Evolutionary conservation across 23 tunicate genomes (phyloP).

Genomic region (Ciona savignyi): DNA sequence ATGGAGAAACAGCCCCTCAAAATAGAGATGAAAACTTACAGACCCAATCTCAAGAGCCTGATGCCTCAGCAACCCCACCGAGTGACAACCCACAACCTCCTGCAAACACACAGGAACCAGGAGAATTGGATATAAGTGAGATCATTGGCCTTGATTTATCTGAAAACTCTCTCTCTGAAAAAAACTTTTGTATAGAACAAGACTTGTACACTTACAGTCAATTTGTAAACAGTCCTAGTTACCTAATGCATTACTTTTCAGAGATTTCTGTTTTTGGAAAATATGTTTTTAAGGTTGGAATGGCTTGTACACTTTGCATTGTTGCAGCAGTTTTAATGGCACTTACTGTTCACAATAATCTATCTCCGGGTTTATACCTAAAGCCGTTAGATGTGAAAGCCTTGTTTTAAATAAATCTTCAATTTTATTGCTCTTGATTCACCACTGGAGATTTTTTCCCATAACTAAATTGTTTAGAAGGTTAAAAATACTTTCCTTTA

Average conservation of each 20-base stretch:
- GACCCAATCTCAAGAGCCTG: too few relatives aligned
- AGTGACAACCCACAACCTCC: neutral
- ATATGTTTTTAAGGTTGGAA: neutral
- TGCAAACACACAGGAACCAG: neutral
- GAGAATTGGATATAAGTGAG: neutral
- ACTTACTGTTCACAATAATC: neutral
- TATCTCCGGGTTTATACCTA: neutral
- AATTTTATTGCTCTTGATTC: too few relatives aligned
- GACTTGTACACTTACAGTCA: neutral
- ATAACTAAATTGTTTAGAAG: neutral
- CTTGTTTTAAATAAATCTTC: too few relatives aligned
- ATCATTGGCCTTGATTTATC: neutral
- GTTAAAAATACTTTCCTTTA: neutral
- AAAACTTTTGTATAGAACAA: too few relatives aligned
- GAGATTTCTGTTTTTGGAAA: neutral
- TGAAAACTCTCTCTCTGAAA: neutral
- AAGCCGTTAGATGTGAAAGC: neutral
- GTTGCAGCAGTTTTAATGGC: neutral
- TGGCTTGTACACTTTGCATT: neutral
- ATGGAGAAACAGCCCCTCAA: too few relatives aligned
- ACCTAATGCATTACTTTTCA: neutral
- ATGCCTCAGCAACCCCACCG: neutral
- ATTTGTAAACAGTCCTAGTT: neutral
- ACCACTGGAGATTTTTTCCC: too few relatives aligned
- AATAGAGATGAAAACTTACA: neutral